Conservation (phyloP, 2,888 invertebrate genomes). For the Cantharis flavilabris region DNA sequence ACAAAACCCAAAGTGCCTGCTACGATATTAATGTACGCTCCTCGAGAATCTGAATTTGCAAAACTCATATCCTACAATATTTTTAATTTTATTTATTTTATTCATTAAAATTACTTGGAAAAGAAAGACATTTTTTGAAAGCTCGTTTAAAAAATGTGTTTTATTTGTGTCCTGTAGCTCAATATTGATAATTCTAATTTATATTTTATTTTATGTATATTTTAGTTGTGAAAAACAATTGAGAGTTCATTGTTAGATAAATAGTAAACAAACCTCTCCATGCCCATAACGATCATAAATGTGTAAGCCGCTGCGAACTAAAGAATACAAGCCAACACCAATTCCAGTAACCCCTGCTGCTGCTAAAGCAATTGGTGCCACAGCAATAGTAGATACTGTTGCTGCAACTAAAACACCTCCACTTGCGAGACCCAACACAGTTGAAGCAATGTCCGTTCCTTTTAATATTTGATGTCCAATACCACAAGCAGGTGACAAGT, state of each 20-base stretch:
- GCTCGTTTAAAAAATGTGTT: too few relatives aligned
- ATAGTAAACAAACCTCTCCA: constrained; percentile 55
- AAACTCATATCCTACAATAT: constrained; percentile 56
- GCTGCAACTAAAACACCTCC: constrained; percentile 61
- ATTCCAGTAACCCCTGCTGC: constrained; percentile 47
- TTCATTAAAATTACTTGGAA: too few relatives aligned
- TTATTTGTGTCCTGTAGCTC: too few relatives aligned
- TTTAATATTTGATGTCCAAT: constrained; percentile 39
- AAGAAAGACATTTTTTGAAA: too few relatives aligned
- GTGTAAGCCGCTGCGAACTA: constrained; percentile 58
- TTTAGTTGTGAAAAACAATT: too few relatives aligned
- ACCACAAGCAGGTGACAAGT: constrained; percentile 47
- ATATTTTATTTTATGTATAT: too few relatives aligned
- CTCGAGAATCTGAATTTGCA: constrained; percentile 61
- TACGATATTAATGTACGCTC: constrained; percentile 64
- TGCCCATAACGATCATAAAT: constrained; percentile 58
- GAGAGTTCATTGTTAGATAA: too few relatives aligned
- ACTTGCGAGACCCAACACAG: constrained; percentile 50
- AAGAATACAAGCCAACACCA: constrained; percentile 57
- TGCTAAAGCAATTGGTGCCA: constrained; percentile 57
- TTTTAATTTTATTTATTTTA: neutral
- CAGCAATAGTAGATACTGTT: constrained; percentile 57
- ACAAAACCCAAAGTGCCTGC: constrained; percentile 48
- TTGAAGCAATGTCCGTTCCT: constrained; percentile 42
- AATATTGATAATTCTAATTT: too few relatives aligned